phyloP scores from a whole-genome alignment of 2,888 invertebrate genomes.

The Lucinisca nassula region DNA sequence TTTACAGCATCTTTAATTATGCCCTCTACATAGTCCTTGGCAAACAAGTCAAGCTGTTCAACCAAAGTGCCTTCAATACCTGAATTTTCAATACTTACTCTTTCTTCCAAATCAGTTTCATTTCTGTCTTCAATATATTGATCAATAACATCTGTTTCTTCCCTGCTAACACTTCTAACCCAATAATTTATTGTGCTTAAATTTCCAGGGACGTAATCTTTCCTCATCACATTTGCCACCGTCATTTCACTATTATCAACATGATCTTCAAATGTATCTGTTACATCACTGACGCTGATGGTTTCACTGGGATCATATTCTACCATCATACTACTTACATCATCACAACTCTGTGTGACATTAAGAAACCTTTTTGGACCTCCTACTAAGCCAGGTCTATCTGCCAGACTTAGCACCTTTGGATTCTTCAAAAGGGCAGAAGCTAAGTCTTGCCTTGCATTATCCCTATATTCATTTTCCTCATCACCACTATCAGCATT shows the following conservation, averaged over 20 bases:
- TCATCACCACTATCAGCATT: neutral
- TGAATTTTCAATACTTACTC: neutral
- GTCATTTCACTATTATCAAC: neutral
- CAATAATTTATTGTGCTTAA: neutral
- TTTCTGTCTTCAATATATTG: neutral
- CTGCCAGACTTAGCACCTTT: neutral
- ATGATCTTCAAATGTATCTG: neutral
- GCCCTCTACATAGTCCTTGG: conserved; percentile 53
- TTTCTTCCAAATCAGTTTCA: neutral
- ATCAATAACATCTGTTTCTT: neutral
- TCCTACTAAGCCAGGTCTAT: neutral
- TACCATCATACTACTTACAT: conserved; percentile 3
- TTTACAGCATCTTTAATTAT: conserved; percentile 44
- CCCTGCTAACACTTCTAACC: conserved; percentile 15
- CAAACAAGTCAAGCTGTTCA: conserved; percentile 49
- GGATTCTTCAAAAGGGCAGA: neutral
- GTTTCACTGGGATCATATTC: neutral
- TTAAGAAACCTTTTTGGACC: neutral
- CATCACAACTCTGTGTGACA: conserved; percentile 2
- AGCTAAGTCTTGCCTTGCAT: neutral
- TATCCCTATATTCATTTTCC: neutral
- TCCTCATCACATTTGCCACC: neutral
- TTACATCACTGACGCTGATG: neutral
- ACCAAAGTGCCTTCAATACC: neutral
- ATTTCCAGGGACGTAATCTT: neutral